phyloP scores from a whole-genome alignment of 2,113 vertebrate species.

The Callithrix jacchus region DNA sequence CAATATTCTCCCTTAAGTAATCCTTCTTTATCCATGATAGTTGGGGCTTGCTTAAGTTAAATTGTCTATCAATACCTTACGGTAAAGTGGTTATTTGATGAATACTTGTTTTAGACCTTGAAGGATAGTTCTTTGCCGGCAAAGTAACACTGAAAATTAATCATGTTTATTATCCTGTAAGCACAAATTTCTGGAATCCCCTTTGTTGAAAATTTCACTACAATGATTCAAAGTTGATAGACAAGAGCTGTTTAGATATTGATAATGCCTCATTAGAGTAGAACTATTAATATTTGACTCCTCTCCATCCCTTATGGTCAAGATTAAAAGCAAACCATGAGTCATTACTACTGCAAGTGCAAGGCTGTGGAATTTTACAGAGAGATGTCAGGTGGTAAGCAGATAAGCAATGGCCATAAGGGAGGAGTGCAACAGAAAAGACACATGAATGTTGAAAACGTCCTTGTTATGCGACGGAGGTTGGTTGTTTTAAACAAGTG shows the following conservation, averaged over 20 bases:
- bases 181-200: not conserved
- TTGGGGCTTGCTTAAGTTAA: not conserved
- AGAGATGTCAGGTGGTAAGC: not conserved
- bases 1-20: not conserved
- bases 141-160: not conserved
- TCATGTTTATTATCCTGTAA: not conserved
- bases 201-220: not conserved
- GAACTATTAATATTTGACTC: not conserved
- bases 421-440: not conserved
- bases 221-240: not conserved
- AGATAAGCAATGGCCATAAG: not conserved
- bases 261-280: not conserved
- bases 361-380: not conserved
- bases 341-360: not conserved
- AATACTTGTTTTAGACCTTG: not conserved
- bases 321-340: not conserved
- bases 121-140: not conserved
- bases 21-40: not conserved
- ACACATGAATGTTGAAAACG: not conserved
- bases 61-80: not conserved
- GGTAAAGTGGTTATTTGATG: not conserved
- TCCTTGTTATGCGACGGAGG: not conserved
- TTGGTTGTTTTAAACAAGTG: not conserved
- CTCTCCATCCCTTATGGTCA: not conserved
- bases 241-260: not conserved